These are phyloP conservation scores for Oryzias dopingdopingensis DNA, from an alignment of 2,797 vertebrate species.

Conservation along the genomic window DNA sequence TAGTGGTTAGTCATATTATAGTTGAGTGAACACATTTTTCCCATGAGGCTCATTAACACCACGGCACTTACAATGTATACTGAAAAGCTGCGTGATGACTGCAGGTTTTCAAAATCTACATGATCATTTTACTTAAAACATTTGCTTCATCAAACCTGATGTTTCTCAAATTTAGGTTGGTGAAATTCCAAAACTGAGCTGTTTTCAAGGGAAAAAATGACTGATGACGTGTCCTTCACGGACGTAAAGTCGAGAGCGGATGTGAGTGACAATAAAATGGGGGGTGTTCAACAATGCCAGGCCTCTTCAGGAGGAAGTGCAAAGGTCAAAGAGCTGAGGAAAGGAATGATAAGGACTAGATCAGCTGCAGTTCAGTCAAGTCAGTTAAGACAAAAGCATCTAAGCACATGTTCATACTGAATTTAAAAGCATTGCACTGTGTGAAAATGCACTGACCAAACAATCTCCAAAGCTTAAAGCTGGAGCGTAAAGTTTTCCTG, in stretches of 20 bases:
- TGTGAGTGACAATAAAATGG: constrained; percentile 50
- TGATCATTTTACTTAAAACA: not conserved
- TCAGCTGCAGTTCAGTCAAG: too few species aligned
- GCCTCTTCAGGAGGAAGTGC: constrained; percentile 36
- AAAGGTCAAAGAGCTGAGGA: constrained; percentile 37
- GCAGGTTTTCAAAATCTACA: not conserved
- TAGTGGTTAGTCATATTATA: constrained; percentile 13
- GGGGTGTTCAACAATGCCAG: constrained; percentile 53
- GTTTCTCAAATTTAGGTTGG: not conserved
- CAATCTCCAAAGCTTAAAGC: too few species aligned
- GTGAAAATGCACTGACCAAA: too few species aligned
- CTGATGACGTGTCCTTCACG: constrained; percentile 35
- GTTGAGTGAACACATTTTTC: constrained; percentile 29
- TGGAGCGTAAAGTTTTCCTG: too few species aligned
- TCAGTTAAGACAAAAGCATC: too few species aligned
- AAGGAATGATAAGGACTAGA: constrained; percentile 14
- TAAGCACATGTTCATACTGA: too few species aligned
- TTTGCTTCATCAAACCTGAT: constrained; percentile 1
- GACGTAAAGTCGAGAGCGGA: constrained; percentile 53
- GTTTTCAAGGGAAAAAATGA: constrained; percentile 7
- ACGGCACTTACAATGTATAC: constrained; percentile 8
- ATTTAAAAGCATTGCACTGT: too few species aligned
- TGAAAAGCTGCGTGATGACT: constrained; percentile 9
- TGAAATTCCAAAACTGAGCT: not conserved
- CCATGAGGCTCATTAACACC: constrained; percentile 20